phyloP scores from a whole-genome alignment of 2,888 invertebrate genomes.

The Malachius bipustulatus region DNA sequence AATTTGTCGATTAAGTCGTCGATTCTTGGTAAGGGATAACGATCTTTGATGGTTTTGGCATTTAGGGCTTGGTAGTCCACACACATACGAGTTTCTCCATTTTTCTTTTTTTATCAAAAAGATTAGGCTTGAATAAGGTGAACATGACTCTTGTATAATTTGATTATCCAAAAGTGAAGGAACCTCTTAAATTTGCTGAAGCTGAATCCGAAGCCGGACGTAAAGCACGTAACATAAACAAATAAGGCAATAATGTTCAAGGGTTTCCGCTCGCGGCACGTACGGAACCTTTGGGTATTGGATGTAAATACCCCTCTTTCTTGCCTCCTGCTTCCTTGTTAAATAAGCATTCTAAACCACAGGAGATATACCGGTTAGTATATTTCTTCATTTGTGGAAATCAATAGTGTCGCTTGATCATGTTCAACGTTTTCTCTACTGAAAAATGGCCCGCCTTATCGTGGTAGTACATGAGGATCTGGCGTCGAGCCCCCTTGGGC shows the following conservation, averaged over 20 bases:
- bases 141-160: constrained; percentile 15
- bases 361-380: constrained; percentile 23
- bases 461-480: constrained; percentile 20
- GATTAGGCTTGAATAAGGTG: constrained; percentile 16
- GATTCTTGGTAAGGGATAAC: constrained; percentile 10
- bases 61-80: constrained; percentile 11
- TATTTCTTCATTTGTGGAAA: constrained; percentile 22
- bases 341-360: constrained; percentile 26
- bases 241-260: no score
- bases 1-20: neutral
- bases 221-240: no score
- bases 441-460: constrained; percentile 26
- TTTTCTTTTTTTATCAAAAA: constrained; percentile 17
- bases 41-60: constrained; percentile 11
- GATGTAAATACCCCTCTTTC: no score
- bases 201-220: no score
- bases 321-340: no score
- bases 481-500: constrained; percentile 13
- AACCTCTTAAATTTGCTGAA: no score
- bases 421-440: constrained; percentile 19
- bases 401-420: constrained; percentile 23
- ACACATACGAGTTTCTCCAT: constrained; percentile 10
- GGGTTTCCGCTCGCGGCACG: no score
- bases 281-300: no score
- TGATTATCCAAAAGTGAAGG: constrained; percentile 12